These are phyloP conservation scores for Ormyrus thymus DNA, from an alignment of 2,888 invertebrate species.

Conservation along the genomic window DNA sequence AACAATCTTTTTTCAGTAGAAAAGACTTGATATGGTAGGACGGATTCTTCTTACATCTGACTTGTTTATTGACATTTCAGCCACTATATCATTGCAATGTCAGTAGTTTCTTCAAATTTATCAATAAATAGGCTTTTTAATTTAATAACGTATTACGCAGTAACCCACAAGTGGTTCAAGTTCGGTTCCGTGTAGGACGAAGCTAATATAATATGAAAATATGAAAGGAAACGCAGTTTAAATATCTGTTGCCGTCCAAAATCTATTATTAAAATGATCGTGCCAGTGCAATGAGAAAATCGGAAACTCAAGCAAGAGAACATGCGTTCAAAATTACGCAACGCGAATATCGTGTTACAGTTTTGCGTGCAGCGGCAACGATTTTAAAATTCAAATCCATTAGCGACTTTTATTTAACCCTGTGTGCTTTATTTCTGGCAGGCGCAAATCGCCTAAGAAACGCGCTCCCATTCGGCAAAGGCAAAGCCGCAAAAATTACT, in stretches of 20 bases:
- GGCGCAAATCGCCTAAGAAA: neutral
- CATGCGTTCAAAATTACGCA: conserved; percentile 46
- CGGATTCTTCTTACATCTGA: neutral
- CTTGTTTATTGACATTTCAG: too few species aligned
- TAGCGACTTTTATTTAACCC: neutral
- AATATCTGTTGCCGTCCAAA: too few species aligned
- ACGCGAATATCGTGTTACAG: conserved; percentile 51
- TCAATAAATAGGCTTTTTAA: too few species aligned
- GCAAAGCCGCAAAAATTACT: neutral
- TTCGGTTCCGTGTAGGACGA: too few species aligned
- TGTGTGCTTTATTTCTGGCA: too few species aligned
- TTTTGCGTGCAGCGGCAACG: neutral
- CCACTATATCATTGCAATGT: too few species aligned
- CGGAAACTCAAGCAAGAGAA: conserved; percentile 9
- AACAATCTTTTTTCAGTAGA: neutral
- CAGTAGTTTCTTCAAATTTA: too few species aligned
- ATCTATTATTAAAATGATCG: too few species aligned
- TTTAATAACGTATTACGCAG: too few species aligned
- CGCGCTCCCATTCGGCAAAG: neutral
- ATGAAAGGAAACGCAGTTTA: too few species aligned
- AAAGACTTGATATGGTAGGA: neutral
- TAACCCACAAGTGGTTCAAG: too few species aligned
- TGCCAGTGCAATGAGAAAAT: neutral
- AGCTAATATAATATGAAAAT: too few species aligned
- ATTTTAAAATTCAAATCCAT: conserved; percentile 37